These are phyloP conservation scores for Drosophila varians DNA, from an alignment of 1,140 invertebrate genomes.

Conservation along the genomic window DNA sequence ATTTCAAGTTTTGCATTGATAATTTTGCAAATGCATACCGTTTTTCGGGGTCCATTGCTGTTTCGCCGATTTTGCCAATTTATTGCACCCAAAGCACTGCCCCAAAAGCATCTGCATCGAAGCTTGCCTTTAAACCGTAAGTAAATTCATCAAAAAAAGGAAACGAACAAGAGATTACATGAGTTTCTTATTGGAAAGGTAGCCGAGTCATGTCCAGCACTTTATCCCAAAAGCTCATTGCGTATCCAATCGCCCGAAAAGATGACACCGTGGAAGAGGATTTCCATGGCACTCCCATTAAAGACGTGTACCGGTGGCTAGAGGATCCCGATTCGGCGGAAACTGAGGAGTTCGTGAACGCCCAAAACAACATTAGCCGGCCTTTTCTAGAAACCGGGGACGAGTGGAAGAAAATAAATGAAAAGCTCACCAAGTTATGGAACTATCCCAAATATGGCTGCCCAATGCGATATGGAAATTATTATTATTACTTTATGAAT, in stretches of 20 bases:
- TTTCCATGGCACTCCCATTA: slow-evolving; percentile 92
- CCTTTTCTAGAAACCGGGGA: slow-evolving; percentile 93
- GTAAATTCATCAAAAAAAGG: neutral
- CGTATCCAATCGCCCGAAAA: slow-evolving; percentile 90
- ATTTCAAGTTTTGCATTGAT: slow-evolving; percentile 32
- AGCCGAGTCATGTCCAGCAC: slow-evolving; percentile 33
- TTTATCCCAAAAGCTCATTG: slow-evolving; percentile 17
- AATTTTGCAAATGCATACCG: slow-evolving; percentile 43
- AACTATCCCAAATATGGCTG: slow-evolving; percentile 98
- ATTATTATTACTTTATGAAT: slow-evolving; percentile 97
- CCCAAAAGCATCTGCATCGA: slow-evolving; percentile 1
- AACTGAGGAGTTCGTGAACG: slow-evolving; percentile 95
- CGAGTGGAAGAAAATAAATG: slow-evolving; percentile 89
- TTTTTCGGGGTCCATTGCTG: slow-evolving; percentile 22
- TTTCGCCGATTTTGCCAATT: slow-evolving; percentile 30
- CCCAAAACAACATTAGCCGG: slow-evolving; percentile 94
- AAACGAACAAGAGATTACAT: neutral
- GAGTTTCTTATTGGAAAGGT: slow-evolving; percentile 2
- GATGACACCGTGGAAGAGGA: slow-evolving; percentile 92
- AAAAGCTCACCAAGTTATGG: slow-evolving; percentile 94
- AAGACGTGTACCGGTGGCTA: slow-evolving; percentile 97
- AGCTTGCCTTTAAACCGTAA: slow-evolving; percentile 11
- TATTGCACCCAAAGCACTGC: slow-evolving; percentile 22
- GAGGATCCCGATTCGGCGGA: slow-evolving; percentile 97
- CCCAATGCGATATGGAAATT: slow-evolving; percentile 91